Percentiles rank a stretch among this genome's conserved stretches.
Conservation (phyloP, 1,140 invertebrate species). For the Heterodera schachtii region DNA sequence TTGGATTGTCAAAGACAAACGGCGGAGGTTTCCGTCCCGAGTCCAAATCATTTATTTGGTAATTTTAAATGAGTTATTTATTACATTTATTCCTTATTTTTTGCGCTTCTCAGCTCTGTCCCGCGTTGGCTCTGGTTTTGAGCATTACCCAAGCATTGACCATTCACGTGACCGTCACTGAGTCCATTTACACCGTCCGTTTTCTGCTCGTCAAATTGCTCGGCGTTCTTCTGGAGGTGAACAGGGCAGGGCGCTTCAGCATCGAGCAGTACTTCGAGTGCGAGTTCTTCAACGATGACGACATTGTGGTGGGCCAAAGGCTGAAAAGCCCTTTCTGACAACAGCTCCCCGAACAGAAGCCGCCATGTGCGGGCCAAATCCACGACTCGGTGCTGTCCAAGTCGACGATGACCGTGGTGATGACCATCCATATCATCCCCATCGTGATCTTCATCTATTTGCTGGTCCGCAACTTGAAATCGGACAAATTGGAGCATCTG, state of each 20-base stretch:
- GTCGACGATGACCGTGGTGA: slow-evolving; percentile 49
- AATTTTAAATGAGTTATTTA: slow-evolving; percentile 13
- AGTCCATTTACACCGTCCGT: slow-evolving; percentile 59
- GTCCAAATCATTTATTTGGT: slow-evolving; percentile 60
- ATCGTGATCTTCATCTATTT: slow-evolving; percentile 53
- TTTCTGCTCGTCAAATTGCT: slow-evolving; percentile 54
- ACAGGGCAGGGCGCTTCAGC: slow-evolving; percentile 42
- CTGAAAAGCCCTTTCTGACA: background rate
- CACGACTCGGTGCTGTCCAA: slow-evolving; percentile 57
- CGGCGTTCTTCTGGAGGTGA: slow-evolving; percentile 48
- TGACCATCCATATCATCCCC: slow-evolving; percentile 53
- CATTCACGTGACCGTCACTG: slow-evolving; percentile 51
- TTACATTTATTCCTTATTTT: slow-evolving; percentile 6
- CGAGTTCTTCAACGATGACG: slow-evolving; percentile 59
- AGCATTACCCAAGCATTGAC: slow-evolving; percentile 52
- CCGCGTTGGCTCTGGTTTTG: slow-evolving; percentile 52
- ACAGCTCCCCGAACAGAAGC: slow-evolving; percentile 36
- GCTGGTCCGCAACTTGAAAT: slow-evolving; percentile 49
- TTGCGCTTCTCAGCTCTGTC: slow-evolving; percentile 42
- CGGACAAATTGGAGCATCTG: slow-evolving; percentile 51
- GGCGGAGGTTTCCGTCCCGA: slow-evolving; percentile 30
- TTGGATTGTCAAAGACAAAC: slow-evolving; percentile 54
- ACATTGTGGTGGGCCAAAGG: slow-evolving; percentile 45
- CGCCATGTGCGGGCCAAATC: slow-evolving; percentile 56
- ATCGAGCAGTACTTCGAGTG: slow-evolving; percentile 60